Evolutionary conservation across 2,888 invertebrate species (phyloP).

Genomic region (Phengaris arion): DNA sequence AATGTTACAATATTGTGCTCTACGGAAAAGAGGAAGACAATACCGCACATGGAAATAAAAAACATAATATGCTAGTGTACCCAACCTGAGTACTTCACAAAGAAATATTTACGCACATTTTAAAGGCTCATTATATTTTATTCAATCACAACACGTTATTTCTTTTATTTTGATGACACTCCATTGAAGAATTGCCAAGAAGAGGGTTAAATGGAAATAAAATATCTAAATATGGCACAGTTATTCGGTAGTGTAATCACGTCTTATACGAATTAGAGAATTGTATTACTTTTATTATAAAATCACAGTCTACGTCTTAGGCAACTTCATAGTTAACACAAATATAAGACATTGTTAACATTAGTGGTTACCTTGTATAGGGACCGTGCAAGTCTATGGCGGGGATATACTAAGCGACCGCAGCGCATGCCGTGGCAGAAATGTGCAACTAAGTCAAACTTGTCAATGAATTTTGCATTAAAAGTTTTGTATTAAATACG

Average conservation of each 20-base stretch:
- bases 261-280: too few relatives aligned
- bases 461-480: too few relatives aligned
- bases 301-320: neutral
- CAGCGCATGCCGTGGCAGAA: too few relatives aligned
- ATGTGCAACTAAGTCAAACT: too few relatives aligned
- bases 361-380: neutral
- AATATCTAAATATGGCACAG: constrained; percentile 9
- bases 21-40: neutral
- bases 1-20: too few relatives aligned
- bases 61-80: too few relatives aligned
- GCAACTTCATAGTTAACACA: neutral
- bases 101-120: neutral
- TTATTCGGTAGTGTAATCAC: neutral
- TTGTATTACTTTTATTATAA: neutral
- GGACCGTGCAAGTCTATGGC: too few relatives aligned
- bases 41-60: too few relatives aligned
- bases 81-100: neutral
- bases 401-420: too few relatives aligned
- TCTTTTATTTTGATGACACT: constrained; percentile 8
- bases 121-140: neutral
- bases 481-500: too few relatives aligned
- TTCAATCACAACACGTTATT: neutral
- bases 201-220: constrained; percentile 18
- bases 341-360: neutral
- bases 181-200: constrained; percentile 27